Evolutionary conservation across 2,888 invertebrate genomes (phyloP).

Genomic region (Sphaerophoria rueppellii): DNA sequence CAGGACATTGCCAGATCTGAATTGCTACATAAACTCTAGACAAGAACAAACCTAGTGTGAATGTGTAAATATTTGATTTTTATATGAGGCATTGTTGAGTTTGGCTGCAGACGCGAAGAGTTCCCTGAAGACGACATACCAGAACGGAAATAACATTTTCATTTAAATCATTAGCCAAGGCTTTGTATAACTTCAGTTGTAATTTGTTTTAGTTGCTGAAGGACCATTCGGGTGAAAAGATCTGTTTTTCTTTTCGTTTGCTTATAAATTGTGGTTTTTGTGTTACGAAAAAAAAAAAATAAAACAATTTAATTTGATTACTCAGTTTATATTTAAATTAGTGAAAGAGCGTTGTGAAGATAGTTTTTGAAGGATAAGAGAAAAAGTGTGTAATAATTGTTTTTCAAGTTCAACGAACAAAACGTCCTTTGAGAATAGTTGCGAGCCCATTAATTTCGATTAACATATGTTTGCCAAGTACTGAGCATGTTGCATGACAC

Average conservation of each 20-base stretch:
- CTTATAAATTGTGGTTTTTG: not conserved
- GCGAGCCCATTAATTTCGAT: not conserved
- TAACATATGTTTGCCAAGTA: not conserved
- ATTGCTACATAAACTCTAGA: not conserved
- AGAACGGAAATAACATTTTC: constrained; percentile 37
- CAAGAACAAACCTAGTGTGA: constrained; percentile 48
- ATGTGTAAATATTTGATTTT: constrained; percentile 42
- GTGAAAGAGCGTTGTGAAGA: not conserved
- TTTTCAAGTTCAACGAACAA: not conserved
- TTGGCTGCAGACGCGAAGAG: not conserved
- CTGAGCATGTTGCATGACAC: constrained; percentile 33
- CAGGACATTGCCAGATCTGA: constrained; percentile 43
- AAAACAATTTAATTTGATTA: not conserved
- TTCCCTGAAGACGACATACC: not conserved
- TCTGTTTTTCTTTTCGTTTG: constrained; percentile 24
- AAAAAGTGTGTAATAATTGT: not conserved
- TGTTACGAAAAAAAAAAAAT: not conserved
- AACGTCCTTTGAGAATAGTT: not conserved
- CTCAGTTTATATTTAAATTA: too few species aligned
- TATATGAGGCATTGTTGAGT: constrained; percentile 39
- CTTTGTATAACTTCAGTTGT: constrained; percentile 24
- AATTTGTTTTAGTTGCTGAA: constrained; percentile 56
- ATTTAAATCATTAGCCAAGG: constrained; percentile 59
- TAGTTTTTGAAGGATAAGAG: not conserved
- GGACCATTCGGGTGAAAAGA: constrained; percentile 65